phyloP scores from a whole-genome alignment of 2,113 vertebrate species.

The Indicator indicator region DNA sequence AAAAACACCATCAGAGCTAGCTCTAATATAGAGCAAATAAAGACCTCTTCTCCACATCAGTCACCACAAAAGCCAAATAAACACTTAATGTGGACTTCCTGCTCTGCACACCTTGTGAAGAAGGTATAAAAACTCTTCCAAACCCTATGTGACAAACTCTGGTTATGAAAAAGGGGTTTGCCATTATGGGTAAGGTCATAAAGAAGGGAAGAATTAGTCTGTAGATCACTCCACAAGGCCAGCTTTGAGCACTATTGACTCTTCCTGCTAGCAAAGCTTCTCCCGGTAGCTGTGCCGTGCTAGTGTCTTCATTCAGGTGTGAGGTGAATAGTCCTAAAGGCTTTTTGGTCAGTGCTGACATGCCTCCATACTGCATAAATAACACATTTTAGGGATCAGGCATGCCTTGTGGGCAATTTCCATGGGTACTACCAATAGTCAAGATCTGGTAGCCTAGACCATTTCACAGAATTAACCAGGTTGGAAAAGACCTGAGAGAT shows the following conservation, averaged over 20 bases:
- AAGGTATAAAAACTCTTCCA: background rate
- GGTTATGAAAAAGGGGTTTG: background rate
- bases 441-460: background rate
- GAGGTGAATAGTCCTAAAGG: background rate
- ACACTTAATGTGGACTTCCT: background rate
- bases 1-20: background rate
- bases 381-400: background rate
- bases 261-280: background rate
- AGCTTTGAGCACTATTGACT: background rate
- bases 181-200: background rate
- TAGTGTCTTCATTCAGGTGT: background rate
- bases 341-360: background rate
- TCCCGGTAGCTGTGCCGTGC: background rate
- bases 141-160: background rate
- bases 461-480: background rate
- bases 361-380: background rate
- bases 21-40: background rate
- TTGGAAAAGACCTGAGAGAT: no score
- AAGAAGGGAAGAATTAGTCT: background rate
- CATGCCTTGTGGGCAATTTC: background rate
- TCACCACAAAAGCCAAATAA: background rate
- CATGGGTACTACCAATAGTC: rapidly evolving
- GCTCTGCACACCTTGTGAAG: background rate
- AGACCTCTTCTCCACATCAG: background rate
- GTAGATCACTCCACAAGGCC: background rate